A percentile compares a stretch with the other conserved stretches of the same genome.
Evolutionary conservation across 1,140 invertebrate species (phyloP).

Genomic region (Bombyx mandarina): DNA sequence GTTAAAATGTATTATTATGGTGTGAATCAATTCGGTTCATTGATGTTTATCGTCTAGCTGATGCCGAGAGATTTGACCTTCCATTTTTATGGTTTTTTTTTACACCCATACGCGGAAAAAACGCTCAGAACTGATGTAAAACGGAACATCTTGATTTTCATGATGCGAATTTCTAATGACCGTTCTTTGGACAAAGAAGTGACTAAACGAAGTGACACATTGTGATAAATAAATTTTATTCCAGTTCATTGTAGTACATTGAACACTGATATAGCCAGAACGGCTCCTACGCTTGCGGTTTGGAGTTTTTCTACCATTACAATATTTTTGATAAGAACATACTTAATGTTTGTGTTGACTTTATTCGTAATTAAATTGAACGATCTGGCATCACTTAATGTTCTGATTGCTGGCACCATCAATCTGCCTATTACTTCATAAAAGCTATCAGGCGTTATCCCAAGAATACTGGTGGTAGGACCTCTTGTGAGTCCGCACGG

Average conservation of each 20-base stretch:
- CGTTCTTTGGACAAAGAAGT: constrained; percentile 9
- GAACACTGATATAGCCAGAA: neutral
- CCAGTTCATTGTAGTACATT: constrained; percentile 1
- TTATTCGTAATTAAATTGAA: neutral
- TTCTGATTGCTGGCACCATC: too few species aligned
- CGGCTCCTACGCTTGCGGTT: neutral
- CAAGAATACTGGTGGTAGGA: too few species aligned
- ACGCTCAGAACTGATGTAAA: constrained; percentile 27
- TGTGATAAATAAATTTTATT: constrained; percentile 8
- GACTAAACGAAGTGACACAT: constrained; percentile 19
- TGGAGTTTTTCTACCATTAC: neutral
- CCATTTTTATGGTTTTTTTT: constrained; percentile 38
- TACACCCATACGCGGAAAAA: constrained; percentile 20
- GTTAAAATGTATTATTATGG: too few species aligned
- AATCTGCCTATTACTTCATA: too few species aligned
- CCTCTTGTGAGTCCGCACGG: too few species aligned
- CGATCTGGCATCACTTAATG: too few species aligned
- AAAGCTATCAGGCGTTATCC: too few species aligned
- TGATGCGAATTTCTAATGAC: constrained; percentile 21
- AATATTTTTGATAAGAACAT: neutral
- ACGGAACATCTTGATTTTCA: constrained; percentile 16
- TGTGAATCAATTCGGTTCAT: constrained; percentile 24
- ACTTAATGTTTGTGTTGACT: neutral
- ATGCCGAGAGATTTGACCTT: constrained; percentile 44
- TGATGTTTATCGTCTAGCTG: constrained; percentile 29